Evolutionary conservation across 1,140 invertebrate genomes (phyloP), one percentile per base, ranked within the genome.

Genomic region (Drosophila quadrilineata): DNA sequence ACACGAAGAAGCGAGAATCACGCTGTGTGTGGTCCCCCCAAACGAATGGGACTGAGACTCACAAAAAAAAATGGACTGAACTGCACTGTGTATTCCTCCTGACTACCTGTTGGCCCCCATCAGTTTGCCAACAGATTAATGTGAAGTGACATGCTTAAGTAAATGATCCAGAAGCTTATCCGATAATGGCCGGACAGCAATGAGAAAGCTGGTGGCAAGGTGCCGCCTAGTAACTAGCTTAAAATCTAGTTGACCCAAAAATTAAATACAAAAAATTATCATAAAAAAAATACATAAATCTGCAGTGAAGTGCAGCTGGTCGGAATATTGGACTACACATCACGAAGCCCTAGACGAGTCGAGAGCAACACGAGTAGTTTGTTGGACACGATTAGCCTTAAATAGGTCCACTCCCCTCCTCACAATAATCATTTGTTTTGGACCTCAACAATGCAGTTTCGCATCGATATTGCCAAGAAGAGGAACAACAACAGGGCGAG

Each of bases 131-230:
- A n/a, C 80, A 84, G 80, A 84, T 84, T 84, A 84, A 84, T 84
- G 80, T 84, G 79, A 79, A 84, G 79, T 84, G 79, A 84, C 79
- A 84, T 84, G 79, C 79, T 84, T 85, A 74, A 74, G 79, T 85
- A 85, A 85, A 84, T 85, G 70, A 86, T 86, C 66, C 79, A 84
- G 79, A 85, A 86, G 79, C 80, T 84, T 84, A 84, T 84, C 79
- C 79, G 79, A 84, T 84, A 79, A 85, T 84, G 71, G 77, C 49
- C 77, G 71, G 65, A n/a, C 70, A 84, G 6, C 33, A 71, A 76
- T 82, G n/a, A n/a, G n/a, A n/a, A n/a, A n/a, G n/a, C n/a, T 80
- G 68, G 16, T 49, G 73, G 54, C 59, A 58, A 64, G 45, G 28
- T 31, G 9, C n/a, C n/a, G 28, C 57, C 40, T 54, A 52, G 48